Conservation (phyloP, 2,113 vertebrate species). For the Ploceus nigricollis region DNA sequence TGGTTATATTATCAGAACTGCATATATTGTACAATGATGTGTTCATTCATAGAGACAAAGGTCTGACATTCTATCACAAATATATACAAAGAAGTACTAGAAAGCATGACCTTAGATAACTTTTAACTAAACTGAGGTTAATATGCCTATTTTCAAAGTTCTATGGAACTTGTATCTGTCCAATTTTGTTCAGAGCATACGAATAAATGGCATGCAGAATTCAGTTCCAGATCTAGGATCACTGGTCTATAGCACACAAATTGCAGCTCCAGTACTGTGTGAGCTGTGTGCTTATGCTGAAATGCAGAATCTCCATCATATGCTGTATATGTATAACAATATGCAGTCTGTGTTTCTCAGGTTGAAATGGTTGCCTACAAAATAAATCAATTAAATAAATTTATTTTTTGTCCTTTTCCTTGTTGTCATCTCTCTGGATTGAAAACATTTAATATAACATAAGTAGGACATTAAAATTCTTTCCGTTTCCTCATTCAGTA, state of each 20-base stretch:
- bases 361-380: not conserved
- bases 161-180: not conserved
- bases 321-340: accelerated
- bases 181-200: not conserved
- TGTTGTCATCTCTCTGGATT: not conserved
- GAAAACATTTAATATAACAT: not conserved
- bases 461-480: not conserved
- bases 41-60: conserved; percentile 29
- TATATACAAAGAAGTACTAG: not conserved
- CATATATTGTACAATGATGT: conserved; percentile 18
- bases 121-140: not conserved
- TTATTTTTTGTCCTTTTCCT: not conserved
- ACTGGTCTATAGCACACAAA: not conserved
- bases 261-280: not conserved
- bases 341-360: not conserved
- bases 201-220: not conserved
- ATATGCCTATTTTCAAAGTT: conserved; percentile 38
- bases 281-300: not conserved
- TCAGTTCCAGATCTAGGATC: not conserved
- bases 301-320: not conserved
- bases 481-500: not conserved
- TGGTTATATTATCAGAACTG: conserved; percentile 34
- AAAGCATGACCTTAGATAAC: conserved; percentile 4
- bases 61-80: conserved; percentile 52
- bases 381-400: not conserved